Conservation (phyloP, 2,888 invertebrate genomes). For the Chymomyza procnemis region DNA sequence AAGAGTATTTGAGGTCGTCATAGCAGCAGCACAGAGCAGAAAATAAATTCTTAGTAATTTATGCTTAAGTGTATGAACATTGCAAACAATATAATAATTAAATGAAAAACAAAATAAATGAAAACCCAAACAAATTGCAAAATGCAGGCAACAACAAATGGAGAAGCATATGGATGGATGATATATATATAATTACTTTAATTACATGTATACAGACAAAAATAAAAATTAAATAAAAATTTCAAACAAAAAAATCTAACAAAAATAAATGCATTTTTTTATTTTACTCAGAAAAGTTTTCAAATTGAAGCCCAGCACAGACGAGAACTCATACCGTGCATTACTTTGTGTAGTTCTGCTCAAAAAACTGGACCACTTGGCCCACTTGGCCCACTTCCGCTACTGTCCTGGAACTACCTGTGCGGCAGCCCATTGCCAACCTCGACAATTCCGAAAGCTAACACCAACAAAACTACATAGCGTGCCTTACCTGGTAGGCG, state of each 20-base stretch:
- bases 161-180: background rate
- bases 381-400: no score
- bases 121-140: background rate
- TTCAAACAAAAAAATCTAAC: conserved; percentile 32
- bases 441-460: no score
- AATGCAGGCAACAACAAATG: background rate
- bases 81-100: conserved; percentile 11
- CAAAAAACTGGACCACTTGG: no score
- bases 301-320: no score
- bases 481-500: no score
- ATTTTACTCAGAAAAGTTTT: conserved; percentile 67
- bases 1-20: background rate
- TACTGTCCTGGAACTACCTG: no score
- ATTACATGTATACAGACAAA: conserved; percentile 68
- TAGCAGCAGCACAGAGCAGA: background rate
- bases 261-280: conserved; percentile 8
- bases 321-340: no score
- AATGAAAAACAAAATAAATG: background rate
- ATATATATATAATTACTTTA: conserved; percentile 44
- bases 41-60: conserved; percentile 25
- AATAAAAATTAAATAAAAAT: conserved; percentile 66
- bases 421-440: no score
- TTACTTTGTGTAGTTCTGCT: no score
- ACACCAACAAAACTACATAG: no score
- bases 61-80: conserved; percentile 47